Conservation (phyloP, 1,140 invertebrate genomes). For the Diorhabda carinulata region DNA sequence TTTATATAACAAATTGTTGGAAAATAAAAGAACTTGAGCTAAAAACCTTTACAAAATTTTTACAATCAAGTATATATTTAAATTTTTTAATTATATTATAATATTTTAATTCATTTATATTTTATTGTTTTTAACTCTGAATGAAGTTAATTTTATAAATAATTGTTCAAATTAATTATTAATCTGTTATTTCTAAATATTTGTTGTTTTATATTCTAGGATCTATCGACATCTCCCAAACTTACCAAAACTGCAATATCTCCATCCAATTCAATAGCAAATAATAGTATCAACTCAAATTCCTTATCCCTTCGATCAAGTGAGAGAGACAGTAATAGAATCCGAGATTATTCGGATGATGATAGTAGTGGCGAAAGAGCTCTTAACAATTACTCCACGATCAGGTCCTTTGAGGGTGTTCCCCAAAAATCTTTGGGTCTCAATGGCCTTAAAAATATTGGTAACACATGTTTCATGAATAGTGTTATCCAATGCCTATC, state of each 20-base stretch:
- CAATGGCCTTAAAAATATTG: constrained; percentile 86
- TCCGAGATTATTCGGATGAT: constrained; percentile 16
- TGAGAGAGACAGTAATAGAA: constrained; percentile 16
- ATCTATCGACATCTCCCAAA: constrained; percentile 24
- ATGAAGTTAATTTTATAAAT: too few relatives aligned
- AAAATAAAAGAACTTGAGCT: too few relatives aligned
- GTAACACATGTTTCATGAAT: constrained; percentile 98
- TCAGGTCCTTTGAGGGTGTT: not conserved
- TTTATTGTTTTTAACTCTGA: too few relatives aligned
- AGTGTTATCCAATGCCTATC: constrained; percentile 92
- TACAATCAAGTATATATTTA: too few relatives aligned
- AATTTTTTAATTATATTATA: too few relatives aligned
- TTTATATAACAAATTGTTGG: too few relatives aligned
- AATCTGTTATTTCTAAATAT: too few relatives aligned
- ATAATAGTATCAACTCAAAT: constrained; percentile 12
- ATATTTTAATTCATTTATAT: too few relatives aligned
- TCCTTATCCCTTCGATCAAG: constrained; percentile 18
- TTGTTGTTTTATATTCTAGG: constrained; percentile 14
- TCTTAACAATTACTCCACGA: constrained; percentile 3
- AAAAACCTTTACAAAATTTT: too few relatives aligned
- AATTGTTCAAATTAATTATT: too few relatives aligned
- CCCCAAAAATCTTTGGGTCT: constrained; percentile 54
- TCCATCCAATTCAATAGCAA: constrained; percentile 14
- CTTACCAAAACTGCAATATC: constrained; percentile 21
- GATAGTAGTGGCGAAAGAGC: constrained; percentile 14